Percentiles rank a stretch among this genome's conserved stretches.
Evolutionary conservation across 2,113 vertebrate genomes (phyloP).

Genomic region (Grammomys surdaster): DNA sequence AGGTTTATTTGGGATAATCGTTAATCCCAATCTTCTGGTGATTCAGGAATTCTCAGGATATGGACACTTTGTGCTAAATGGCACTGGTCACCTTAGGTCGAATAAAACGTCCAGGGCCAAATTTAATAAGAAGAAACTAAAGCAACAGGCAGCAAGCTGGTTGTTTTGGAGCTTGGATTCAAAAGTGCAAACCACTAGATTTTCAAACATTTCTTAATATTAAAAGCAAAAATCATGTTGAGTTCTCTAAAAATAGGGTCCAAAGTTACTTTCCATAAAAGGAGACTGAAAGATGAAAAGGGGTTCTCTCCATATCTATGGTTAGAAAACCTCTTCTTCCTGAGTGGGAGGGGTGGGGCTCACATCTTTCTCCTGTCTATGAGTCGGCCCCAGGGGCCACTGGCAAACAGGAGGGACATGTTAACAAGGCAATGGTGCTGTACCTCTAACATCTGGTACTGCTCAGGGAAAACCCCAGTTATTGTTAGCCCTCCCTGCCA

Average conservation of each 20-base stretch:
- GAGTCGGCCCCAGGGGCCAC: neutral
- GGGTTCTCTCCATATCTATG: neutral
- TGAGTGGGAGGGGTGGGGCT: neutral
- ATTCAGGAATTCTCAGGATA: neutral
- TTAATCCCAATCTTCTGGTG: neutral
- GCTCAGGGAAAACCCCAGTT: neutral
- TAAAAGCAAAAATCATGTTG: conserved; percentile 34
- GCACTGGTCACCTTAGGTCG: neutral
- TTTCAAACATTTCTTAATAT: conserved; percentile 50
- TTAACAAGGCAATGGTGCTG: neutral
- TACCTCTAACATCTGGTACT: neutral
- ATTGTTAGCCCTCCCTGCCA: neutral
- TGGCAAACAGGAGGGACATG: neutral
- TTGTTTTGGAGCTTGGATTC: conserved; percentile 21
- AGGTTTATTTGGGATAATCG: neutral
- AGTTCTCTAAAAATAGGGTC: conserved; percentile 45
- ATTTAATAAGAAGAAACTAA: conserved; percentile 46
- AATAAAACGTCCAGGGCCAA: neutral
- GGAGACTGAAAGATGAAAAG: neutral
- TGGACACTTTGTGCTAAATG: neutral
- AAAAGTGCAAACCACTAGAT: conserved; percentile 40
- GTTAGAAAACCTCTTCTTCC: neutral
- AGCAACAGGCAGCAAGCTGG: neutral
- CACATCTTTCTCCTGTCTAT: neutral
- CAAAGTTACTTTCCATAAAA: conserved; percentile 37